phyloP scores from a whole-genome alignment of 2,888 invertebrate genomes.

The Cheiracanthium punctorium region DNA sequence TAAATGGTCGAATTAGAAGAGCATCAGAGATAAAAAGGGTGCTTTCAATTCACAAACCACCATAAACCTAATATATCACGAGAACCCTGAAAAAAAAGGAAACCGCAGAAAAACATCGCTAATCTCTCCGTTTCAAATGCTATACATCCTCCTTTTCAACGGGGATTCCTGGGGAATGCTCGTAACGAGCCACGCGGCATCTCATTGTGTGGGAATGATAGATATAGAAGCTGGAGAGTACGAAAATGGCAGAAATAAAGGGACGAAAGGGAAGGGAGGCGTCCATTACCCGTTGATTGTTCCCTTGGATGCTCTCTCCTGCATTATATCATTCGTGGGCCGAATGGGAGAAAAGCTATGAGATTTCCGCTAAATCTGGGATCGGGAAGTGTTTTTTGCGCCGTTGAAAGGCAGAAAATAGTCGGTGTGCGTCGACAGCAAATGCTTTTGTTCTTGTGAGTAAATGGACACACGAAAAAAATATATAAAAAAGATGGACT shows the following conservation, averaged over 20 bases:
- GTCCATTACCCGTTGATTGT: conserved; percentile 58
- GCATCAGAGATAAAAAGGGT: no score
- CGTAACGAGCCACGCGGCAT: conserved; percentile 9
- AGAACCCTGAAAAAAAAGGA: no score
- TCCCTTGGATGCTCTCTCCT: conserved; percentile 37
- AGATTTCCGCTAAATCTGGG: conserved; percentile 42
- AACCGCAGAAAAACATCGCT: no score
- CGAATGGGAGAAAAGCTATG: conserved; percentile 28
- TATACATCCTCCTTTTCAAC: not conserved
- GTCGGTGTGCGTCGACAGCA: not conserved
- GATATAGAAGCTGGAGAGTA: not conserved
- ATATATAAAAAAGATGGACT: not conserved
- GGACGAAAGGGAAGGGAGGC: conserved; percentile 27
- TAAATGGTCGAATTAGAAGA: no score
- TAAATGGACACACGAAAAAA: not conserved
- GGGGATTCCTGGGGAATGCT: not conserved
- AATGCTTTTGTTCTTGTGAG: not conserved
- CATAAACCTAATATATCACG: no score
- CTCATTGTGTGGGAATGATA: conserved; percentile 10
- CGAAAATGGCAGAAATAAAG: conserved; percentile 5
- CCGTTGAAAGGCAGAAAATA: not conserved
- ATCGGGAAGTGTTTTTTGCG: conserved; percentile 36
- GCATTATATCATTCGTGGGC: conserved; percentile 2
- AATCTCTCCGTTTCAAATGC: not conserved
- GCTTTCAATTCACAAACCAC: no score